Evolutionary conservation across 2,113 vertebrate genomes (phyloP).

Genomic region (Tragelaphus buxtoni): DNA sequence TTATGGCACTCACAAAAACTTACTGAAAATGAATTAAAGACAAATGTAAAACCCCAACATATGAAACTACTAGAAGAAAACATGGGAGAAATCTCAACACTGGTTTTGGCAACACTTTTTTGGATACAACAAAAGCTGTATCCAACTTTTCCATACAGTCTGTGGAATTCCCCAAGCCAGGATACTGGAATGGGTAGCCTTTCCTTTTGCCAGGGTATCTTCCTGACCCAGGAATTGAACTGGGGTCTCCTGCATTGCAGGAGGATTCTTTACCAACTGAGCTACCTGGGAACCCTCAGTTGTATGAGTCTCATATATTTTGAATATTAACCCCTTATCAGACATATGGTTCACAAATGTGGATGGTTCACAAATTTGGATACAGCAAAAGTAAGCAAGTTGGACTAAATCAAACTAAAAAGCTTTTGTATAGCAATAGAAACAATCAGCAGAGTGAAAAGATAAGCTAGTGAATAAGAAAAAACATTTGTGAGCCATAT

Average conservation of each 20-base stretch:
- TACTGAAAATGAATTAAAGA: background rate
- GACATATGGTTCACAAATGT: no score
- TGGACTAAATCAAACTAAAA: background rate
- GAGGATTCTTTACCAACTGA: no score
- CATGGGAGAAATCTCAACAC: background rate
- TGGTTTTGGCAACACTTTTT: background rate
- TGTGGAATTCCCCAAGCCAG: no score
- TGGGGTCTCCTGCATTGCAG: no score
- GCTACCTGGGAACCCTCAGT: no score
- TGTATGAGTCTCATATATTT: no score
- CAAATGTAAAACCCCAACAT: background rate
- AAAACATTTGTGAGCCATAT: background rate
- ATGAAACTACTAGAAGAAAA: background rate
- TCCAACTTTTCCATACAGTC: no score
- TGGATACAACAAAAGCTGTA: background rate
- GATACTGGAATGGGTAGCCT: no score
- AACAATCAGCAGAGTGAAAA: background rate
- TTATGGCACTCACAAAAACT: background rate
- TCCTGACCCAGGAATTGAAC: no score
- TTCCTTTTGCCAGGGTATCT: no score
- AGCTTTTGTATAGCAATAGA: background rate
- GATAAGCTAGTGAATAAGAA: background rate
- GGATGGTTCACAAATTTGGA: no score
- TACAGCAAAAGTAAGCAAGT: background rate
- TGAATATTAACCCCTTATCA: no score